Conservation (phyloP, 2,888 invertebrate genomes). For the Noctuana brunneofusca region DNA sequence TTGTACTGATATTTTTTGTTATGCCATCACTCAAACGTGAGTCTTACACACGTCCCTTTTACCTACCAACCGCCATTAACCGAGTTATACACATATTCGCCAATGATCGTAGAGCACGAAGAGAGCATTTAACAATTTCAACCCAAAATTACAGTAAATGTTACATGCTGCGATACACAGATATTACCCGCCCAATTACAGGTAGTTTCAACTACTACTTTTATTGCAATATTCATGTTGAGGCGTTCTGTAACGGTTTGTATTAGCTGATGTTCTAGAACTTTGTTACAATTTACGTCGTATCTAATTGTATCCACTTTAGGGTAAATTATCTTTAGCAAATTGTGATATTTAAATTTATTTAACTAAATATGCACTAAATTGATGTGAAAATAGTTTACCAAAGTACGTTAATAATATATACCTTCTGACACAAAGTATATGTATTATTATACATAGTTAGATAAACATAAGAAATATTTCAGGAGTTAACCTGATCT, state of each 20-base stretch:
- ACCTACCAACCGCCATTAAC: slow-evolving; percentile 60
- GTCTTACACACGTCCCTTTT: slow-evolving; percentile 63
- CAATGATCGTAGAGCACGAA: slow-evolving; percentile 58
- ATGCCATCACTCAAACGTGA: slow-evolving; percentile 72
- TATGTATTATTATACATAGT: too few relatives aligned
- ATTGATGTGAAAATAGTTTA: too few relatives aligned
- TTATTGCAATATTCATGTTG: slow-evolving; percentile 19
- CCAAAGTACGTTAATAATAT: too few relatives aligned
- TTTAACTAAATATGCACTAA: too few relatives aligned
- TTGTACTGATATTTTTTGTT: slow-evolving; percentile 71
- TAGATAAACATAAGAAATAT: too few relatives aligned
- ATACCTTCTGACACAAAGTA: too few relatives aligned
- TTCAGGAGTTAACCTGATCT: too few relatives aligned
- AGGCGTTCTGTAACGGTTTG: neutral
- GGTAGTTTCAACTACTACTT: slow-evolving; percentile 34
- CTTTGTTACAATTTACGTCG: neutral
- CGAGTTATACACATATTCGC: slow-evolving; percentile 52
- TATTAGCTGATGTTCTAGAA: neutral
- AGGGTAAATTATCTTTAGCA: too few relatives aligned
- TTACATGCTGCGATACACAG: slow-evolving; percentile 49
- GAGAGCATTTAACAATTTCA: slow-evolving; percentile 63
- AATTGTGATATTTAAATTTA: too few relatives aligned
- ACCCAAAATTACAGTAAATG: slow-evolving; percentile 65
- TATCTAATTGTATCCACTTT: neutral
- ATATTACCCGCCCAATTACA: slow-evolving; percentile 58